Base-by-base conservation (phyloP, 2,113 vertebrate species). In the Accipiter virgatus region DNA sequence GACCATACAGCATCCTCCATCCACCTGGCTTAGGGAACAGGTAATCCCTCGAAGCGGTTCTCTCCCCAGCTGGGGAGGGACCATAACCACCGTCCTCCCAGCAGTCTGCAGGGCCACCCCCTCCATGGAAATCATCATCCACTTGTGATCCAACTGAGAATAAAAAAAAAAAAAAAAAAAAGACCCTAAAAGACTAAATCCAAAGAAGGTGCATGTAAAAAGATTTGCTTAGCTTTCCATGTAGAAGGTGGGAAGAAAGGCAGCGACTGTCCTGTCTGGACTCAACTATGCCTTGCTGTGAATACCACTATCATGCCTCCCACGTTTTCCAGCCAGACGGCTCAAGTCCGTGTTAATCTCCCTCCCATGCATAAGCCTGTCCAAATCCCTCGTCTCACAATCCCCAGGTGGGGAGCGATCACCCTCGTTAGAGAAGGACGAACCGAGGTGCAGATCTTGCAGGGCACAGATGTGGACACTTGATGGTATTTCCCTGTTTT, bases 301-400 rank as follows among this genome's bases (percentile, higher is more conserved):
- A 73, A 27, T 38, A 15, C 50, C 58, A 4, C 70, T 73, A 3
- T 71, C 62, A 40, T 58, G 43, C 55, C 72, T 93, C 87, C 94
- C 90, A 71, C 2, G 3, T 66, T 90, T 93, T 19, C 67, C 79
- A 96, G 86, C 10, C 94, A 83, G 92, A 88, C n/a, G 0, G 82
- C 72, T 90, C 70, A 47, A 84, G 71, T 31, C 82, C 0, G 1
- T 32, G 17, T 59, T 97, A 97, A 97, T 97, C 96, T 94, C 47
- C 88, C 62, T 88, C 38, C 97, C 82, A 18, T 17, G 48, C 65
- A 10, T 94, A 96, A 95, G 25, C 89, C 58, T 70, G 58, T 82
- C 68, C 87, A 96, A 94, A 95, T 95, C 93, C 93, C 88, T 77
- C 5, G 27, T 55, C 52, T 75, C 53, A 15, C 84, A 87, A 25